Evolutionary conservation across 2,113 vertebrate species (phyloP).

Genomic region (Corythornis vintsioides): DNA sequence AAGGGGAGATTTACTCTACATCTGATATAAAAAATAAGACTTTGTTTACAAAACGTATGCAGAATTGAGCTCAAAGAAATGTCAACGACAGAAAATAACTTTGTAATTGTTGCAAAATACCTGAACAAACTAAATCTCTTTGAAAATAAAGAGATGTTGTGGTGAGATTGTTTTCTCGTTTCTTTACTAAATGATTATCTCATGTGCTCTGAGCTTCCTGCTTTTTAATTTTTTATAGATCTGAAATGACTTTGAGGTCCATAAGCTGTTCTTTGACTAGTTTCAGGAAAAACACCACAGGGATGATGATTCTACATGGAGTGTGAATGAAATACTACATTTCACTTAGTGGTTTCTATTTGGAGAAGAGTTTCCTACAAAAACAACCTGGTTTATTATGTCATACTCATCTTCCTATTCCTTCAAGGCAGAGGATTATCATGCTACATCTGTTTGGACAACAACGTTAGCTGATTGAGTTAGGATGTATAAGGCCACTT

Average conservation of each 20-base stretch:
- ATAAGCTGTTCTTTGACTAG: not conserved
- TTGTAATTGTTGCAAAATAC: not conserved
- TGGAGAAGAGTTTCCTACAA: not conserved
- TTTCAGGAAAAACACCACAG: not conserved
- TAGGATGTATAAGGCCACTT: not conserved
- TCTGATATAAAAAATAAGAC: not conserved
- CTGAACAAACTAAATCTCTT: not conserved
- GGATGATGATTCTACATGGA: not conserved
- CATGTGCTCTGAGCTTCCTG: not conserved
- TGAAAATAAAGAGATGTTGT: not conserved
- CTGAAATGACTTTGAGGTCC: not conserved
- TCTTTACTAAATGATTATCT: not conserved
- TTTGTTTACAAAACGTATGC: not conserved
- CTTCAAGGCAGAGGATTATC: not conserved
- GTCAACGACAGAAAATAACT: not conserved
- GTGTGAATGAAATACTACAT: not conserved
- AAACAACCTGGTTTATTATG: not conserved
- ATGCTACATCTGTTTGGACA: not conserved
- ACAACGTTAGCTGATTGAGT: not conserved
- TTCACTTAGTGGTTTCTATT: not conserved
- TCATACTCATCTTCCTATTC: not conserved
- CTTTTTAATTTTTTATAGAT: not conserved
- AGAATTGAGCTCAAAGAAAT: not conserved
- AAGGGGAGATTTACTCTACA: not conserved
- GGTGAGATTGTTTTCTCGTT: not conserved